Evolutionary conservation across 2,888 invertebrate genomes (phyloP).

Genomic region (Brachycybe producta): DNA sequence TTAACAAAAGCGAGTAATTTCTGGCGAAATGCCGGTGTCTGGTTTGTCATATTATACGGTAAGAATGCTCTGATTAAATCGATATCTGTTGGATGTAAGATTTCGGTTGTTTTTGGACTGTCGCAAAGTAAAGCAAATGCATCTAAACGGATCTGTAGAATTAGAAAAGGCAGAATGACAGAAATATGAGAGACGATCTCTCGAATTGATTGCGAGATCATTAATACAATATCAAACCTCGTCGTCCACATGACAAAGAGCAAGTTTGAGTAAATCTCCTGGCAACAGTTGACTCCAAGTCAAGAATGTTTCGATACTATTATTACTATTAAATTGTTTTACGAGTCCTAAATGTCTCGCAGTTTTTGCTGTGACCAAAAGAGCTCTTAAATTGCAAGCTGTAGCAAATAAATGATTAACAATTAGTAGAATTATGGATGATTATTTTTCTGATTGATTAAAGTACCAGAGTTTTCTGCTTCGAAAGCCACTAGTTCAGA

Average conservation of each 20-base stretch:
- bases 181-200: not conserved
- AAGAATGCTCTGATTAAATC: conserved; percentile 48
- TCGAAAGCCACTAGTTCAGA: conserved; percentile 7
- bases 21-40: conserved; percentile 53
- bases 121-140: conserved; percentile 57
- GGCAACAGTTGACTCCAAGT: conserved; percentile 44
- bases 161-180: no score
- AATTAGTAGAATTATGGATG: no score
- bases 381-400: conserved; percentile 6
- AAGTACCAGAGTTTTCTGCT: conserved; percentile 5
- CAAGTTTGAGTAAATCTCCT: conserved; percentile 41
- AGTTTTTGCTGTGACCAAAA: conserved; percentile 6
- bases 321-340: not conserved
- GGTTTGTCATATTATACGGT: conserved; percentile 52
- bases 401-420: no score
- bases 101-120: conserved; percentile 55
- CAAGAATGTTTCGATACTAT: not conserved
- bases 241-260: conserved; percentile 45
- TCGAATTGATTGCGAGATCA: not conserved
- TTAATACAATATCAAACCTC: conserved; percentile 39
- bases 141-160: conserved; percentile 49
- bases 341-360: not conserved
- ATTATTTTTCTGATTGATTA: no score
- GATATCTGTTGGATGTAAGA: conserved; percentile 48
- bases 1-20: conserved; percentile 52